These are phyloP conservation scores for Eristalinus sepulchralis DNA, from an alignment of 2,888 invertebrate genomes.

Conservation along the genomic window DNA sequence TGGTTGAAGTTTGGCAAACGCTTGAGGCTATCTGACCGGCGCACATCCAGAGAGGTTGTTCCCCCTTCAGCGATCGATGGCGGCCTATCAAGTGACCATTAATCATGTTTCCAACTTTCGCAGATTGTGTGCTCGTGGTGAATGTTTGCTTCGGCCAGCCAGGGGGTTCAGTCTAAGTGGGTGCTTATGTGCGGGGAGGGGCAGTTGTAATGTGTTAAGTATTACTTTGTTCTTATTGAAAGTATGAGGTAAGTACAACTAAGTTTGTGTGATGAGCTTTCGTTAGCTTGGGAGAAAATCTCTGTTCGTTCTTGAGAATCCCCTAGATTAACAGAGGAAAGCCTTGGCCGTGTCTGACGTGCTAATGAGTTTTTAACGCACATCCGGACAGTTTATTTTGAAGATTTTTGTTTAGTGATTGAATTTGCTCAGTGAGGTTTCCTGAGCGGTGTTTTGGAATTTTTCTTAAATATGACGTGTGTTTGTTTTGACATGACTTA, in stretches of 20 bases:
- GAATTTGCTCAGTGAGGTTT: not conserved
- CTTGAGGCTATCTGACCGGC: not conserved
- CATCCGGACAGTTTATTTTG: not conserved
- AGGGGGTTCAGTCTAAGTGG: not conserved
- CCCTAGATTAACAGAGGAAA: not conserved
- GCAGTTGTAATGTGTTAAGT: not conserved
- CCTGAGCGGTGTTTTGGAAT: not conserved
- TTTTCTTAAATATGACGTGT: not conserved
- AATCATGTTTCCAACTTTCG: constrained; percentile 26
- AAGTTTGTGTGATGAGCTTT: not conserved
- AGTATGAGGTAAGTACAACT: not conserved
- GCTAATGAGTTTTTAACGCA: not conserved
- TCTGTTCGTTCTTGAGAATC: not conserved
- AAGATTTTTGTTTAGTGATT: not conserved
- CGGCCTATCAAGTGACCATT: constrained; percentile 33
- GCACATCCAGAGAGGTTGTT: constrained; percentile 19
- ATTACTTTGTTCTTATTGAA: not conserved
- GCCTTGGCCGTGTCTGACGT: not conserved
- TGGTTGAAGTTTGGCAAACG: not conserved
- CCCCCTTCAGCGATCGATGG: constrained; percentile 18
- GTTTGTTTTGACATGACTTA: too few relatives aligned
- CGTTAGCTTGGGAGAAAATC: not conserved
- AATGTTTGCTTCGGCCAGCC: not conserved
- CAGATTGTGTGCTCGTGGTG: not conserved
- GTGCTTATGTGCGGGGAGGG: not conserved